Evolutionary conservation across 2,888 invertebrate species (phyloP).

Genomic region (Polydrusus pterygomalis): DNA sequence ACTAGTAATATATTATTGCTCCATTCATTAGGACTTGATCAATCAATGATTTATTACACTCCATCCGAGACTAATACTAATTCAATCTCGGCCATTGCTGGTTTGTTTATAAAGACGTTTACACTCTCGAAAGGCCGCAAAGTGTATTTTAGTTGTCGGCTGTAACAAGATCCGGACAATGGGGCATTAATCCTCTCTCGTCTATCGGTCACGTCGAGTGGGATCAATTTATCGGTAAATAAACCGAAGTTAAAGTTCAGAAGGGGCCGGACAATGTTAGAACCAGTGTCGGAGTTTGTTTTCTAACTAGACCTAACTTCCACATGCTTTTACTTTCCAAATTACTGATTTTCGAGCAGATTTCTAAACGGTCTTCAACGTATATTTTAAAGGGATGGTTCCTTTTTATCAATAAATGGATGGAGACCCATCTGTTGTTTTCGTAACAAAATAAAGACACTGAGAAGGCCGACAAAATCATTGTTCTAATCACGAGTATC

Average conservation of each 20-base stretch:
- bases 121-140: conserved; percentile 26
- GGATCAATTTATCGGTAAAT: conserved; percentile 30
- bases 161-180: conserved; percentile 24
- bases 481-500: too few relatives aligned
- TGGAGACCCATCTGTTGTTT: too few relatives aligned
- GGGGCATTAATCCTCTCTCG: conserved; percentile 19
- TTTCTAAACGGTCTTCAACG: too few relatives aligned
- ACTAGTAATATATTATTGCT: too few relatives aligned
- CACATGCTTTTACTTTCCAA: neutral
- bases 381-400: too few relatives aligned
- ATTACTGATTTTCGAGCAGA: too few relatives aligned
- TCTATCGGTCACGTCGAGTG: conserved; percentile 29
- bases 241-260: conserved; percentile 22
- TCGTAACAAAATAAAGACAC: too few relatives aligned
- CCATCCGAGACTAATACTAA: conserved; percentile 15
- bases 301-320: neutral
- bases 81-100: conserved; percentile 20
- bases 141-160: conserved; percentile 29
- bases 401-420: too few relatives aligned
- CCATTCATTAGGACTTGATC: conserved; percentile 6
- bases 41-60: conserved; percentile 20
- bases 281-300: conserved; percentile 1
- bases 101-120: conserved; percentile 28
- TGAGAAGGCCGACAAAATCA: too few relatives aligned
- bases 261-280: neutral